Conservation (phyloP, 2,888 invertebrate species). For the Oligia fasciuncula region DNA sequence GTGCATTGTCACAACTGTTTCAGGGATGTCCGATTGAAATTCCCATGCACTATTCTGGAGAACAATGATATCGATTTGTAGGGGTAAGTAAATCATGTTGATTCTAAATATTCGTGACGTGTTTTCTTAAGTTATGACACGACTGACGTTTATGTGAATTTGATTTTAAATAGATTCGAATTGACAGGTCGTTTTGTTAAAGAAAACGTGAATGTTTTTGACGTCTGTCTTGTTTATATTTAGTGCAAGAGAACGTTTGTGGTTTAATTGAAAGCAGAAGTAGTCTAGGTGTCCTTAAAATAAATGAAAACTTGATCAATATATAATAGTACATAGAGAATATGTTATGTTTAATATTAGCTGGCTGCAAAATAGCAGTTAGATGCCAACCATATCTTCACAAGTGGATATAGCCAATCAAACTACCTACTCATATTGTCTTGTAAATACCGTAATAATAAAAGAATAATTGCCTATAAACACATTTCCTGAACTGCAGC, state of each 20-base stretch:
- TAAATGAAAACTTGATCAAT: neutral
- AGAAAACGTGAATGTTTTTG: conserved; percentile 15
- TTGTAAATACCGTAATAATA: neutral
- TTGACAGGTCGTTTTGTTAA: conserved; percentile 66
- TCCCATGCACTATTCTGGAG: conserved; percentile 82
- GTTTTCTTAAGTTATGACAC: conserved; percentile 84
- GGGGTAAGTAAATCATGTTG: conserved; percentile 79
- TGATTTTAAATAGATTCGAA: conserved; percentile 77
- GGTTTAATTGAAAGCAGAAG: neutral
- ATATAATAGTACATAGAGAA: too few species aligned
- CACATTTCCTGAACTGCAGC: neutral
- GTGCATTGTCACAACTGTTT: conserved; percentile 67
- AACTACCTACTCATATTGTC: neutral
- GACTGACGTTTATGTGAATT: conserved; percentile 82
- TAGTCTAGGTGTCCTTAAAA: neutral
- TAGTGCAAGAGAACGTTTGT: neutral
- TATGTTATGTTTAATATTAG: neutral
- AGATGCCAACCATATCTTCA: too few species aligned
- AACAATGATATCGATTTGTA: conserved; percentile 84
- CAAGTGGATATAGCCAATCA: neutral
- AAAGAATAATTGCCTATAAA: neutral
- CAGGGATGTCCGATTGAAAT: conserved; percentile 81
- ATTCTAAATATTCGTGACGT: conserved; percentile 85
- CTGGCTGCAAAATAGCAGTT: neutral
- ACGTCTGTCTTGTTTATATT: conserved; percentile 1